Base-by-base conservation (phyloP, 2,888 invertebrate species). In the Melanchra persicariae region DNA sequence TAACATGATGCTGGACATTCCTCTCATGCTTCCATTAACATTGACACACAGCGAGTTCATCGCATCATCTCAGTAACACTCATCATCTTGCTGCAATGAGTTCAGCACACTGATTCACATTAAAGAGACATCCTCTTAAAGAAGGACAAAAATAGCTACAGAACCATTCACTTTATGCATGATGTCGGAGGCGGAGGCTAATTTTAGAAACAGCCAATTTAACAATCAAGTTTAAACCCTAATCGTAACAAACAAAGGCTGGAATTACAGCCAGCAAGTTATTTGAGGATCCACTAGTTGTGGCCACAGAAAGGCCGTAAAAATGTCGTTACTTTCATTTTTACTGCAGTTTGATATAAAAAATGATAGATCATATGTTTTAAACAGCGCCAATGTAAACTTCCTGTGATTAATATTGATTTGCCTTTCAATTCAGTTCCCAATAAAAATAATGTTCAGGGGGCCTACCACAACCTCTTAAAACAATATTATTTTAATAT, bases 111-210 rank as follows among this genome's bases (percentile, higher is more conserved):
- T 78, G 74, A 85, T 83, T 80, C 80, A 77, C 72, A 85, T 87
- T 86, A 88, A 78, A 88, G 87, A 77, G 69, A 89, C 90, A 89
- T 91, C 91, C 90, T 89, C 77, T 83, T 84, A 86, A 85, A 84
- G 79, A 74, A 81, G 74, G 72, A 82, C 86, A 86, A 83, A 90
- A 91, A 91, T 91, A 91, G 84, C 86, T 72, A 65, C 77, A 73
- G 83, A 85, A 69, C 80, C 80, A 84, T 85, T 87, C 86, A 87
- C 82, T 85, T 87, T 80, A 83, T 74, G 59, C 81, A 67, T 64
- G 58, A 79, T 85, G 82, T 85, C 82, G 84, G 84, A 84, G 87
- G 87, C 87, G 90, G 79, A 70, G 52, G 79, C 89, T 92, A 91
- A 87, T 82, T 91, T 88, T 91, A 91, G 91, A 87, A 55, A 49